A percentile compares a stretch with the other conserved stretches of the same genome.
phyloP scores from a whole-genome alignment of 2,797 vertebrate genomes.

The Characodon lateralis region DNA sequence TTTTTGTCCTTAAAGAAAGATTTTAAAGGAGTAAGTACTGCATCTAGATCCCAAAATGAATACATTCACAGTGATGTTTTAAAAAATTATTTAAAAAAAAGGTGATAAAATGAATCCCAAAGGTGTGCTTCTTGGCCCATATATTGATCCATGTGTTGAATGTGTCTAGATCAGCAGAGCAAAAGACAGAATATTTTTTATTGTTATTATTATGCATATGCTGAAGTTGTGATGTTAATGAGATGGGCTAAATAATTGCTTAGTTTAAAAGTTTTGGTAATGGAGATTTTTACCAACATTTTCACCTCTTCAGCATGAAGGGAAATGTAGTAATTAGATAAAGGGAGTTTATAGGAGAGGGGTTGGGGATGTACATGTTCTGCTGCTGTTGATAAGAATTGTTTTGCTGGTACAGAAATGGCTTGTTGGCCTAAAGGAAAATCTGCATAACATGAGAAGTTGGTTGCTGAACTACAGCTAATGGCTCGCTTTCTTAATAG shows the following conservation, averaged over 20 bases:
- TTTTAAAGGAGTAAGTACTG: conserved; percentile 62
- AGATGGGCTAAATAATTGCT: neutral
- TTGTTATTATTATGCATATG: neutral
- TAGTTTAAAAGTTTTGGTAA: neutral
- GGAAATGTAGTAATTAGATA: neutral
- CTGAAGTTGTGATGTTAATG: neutral
- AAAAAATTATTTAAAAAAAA: neutral
- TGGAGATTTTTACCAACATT: neutral
- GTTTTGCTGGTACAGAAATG: neutral
- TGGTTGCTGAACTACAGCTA: neutral
- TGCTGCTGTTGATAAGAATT: neutral
- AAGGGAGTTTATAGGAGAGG: neutral
- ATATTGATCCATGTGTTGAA: neutral
- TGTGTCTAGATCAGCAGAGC: neutral
- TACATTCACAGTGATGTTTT: neutral
- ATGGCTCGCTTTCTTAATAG: neutral
- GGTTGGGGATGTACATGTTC: neutral
- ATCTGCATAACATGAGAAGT: neutral
- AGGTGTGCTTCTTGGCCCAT: neutral
- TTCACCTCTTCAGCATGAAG: neutral
- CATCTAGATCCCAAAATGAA: neutral
- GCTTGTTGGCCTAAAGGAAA: neutral
- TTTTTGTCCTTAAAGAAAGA: conserved; percentile 54
- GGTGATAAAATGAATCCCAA: neutral
- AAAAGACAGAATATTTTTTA: neutral